These are phyloP conservation scores for Typhlichthys eigenmanni DNA, from an alignment of 2,797 vertebrate genomes.

Conservation along the genomic window DNA sequence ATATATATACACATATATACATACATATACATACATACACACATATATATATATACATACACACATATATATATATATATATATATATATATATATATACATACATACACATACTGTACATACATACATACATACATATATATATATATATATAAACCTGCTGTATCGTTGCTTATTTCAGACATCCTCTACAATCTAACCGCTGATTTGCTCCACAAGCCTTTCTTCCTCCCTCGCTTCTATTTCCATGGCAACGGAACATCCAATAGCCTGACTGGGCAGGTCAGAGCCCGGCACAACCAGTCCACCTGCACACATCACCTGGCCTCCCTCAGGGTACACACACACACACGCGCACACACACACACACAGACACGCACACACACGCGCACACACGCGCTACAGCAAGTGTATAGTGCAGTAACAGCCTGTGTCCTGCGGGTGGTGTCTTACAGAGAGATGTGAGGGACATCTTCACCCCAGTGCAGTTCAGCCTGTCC, in stretches of 20 bases:
- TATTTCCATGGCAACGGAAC: constrained; percentile 90
- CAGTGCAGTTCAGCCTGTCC: constrained; percentile 83
- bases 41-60: too few relatives aligned
- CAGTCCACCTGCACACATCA: constrained; percentile 77
- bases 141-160: too few relatives aligned
- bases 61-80: too few relatives aligned
- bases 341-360: constrained; percentile 9
- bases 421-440: not conserved
- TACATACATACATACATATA: not conserved
- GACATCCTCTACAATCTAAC: constrained; percentile 90
- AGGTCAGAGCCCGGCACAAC: constrained; percentile 66
- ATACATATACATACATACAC: too few relatives aligned
- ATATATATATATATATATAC: constrained; percentile 52
- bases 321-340: constrained; percentile 86
- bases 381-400: constrained; percentile 12
- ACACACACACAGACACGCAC: too few relatives aligned
- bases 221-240: constrained; percentile 85
- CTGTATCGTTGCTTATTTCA: constrained; percentile 46
- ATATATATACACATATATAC: too few relatives aligned
- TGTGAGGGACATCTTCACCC: constrained; percentile 88
- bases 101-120: not conserved
- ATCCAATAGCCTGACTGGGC: constrained; percentile 79
- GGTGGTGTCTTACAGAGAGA: constrained; percentile 81
- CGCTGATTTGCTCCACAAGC: constrained; percentile 84
- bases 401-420: too few relatives aligned